Base-by-base conservation (phyloP, 2,797 vertebrate genomes). In the Mycteria americana region DNA sequence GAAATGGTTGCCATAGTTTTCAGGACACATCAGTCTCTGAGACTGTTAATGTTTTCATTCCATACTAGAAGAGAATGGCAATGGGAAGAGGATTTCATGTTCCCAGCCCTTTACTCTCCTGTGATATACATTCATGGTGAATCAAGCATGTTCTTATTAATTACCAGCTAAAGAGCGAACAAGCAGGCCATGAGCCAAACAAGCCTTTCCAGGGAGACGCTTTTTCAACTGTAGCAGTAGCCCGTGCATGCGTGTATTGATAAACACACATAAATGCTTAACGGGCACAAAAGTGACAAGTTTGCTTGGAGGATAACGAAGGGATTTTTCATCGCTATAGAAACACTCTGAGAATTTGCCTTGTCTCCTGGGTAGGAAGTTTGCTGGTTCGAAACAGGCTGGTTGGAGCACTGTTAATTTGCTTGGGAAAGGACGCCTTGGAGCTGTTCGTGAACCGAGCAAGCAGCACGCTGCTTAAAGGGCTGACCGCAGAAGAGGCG, bases 401-500 rank as follows among this genome's bases (percentile, higher is more conserved):
- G 43, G 4, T 37, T 41, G 41, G 45, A 75, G 53, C 7, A 4
- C 50, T 11, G 23, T 21, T 62, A 18, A 19, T 10, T n/a, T 35
- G 25, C 54, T 39, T 19, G 59, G 68, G 46, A 14, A 46, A 31
- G 31, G 63, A 10, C 7, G 5, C 18, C 56, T 30, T 7, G 30
- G 6, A 41, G 48, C 46, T 37, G 12, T n/a, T 67, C 1, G 0
- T 18, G 18, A 35, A 9, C 45, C 3, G 39, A 65, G 18, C 18
- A 2, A 51, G 48, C 33, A 11, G 27, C 21, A 31, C 7, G 0
- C 39, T 28, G n/a, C 45, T 51, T 19, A 4, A 57, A 48, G n/a
- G 11, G 24, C 65, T 43, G 73, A n/a, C 39, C 15, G 0, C 17
- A 10, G 54, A 9, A 31, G 30, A n/a, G 76, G 28, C 0, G 2